These are phyloP conservation scores for Orthonyx spaldingii DNA, from an alignment of 2,113 vertebrate genomes.

Conservation along the genomic window DNA sequence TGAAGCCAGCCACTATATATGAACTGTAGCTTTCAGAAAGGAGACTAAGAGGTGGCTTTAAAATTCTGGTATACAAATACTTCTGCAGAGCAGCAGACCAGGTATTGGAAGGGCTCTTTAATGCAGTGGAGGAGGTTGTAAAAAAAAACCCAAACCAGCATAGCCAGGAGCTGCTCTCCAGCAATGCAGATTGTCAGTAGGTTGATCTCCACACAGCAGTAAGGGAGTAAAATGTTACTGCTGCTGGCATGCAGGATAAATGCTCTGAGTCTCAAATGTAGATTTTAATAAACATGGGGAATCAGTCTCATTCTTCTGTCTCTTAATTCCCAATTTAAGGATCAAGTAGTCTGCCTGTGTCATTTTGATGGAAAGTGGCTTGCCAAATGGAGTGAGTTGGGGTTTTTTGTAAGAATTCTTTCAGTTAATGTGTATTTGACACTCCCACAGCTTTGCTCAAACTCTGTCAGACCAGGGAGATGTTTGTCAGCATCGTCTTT, in stretches of 20 bases:
- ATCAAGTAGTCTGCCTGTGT: neutral
- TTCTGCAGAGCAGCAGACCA: neutral
- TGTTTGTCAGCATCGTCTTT: neutral
- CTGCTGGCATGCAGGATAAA: neutral
- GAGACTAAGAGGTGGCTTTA: neutral
- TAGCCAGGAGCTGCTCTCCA: neutral
- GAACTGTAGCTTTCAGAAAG: neutral
- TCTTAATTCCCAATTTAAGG: neutral
- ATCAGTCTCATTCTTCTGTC: neutral
- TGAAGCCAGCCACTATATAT: neutral
- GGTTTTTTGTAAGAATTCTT: neutral
- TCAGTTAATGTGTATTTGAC: neutral
- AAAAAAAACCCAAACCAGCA: rapidly evolving
- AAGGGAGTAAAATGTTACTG: neutral
- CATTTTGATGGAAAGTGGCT: neutral
- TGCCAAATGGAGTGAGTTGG: neutral
- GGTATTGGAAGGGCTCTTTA: neutral
- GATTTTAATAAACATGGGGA: neutral
- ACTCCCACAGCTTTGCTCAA: neutral
- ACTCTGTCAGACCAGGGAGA: neutral
- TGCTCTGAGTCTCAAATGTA: neutral
- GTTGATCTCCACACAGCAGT: neutral
- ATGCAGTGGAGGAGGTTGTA: neutral
- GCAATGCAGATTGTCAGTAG: neutral
- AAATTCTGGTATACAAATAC: neutral